Base-by-base conservation (phyloP, 2,113 vertebrate species). In the Todiramphus chloris region DNA sequence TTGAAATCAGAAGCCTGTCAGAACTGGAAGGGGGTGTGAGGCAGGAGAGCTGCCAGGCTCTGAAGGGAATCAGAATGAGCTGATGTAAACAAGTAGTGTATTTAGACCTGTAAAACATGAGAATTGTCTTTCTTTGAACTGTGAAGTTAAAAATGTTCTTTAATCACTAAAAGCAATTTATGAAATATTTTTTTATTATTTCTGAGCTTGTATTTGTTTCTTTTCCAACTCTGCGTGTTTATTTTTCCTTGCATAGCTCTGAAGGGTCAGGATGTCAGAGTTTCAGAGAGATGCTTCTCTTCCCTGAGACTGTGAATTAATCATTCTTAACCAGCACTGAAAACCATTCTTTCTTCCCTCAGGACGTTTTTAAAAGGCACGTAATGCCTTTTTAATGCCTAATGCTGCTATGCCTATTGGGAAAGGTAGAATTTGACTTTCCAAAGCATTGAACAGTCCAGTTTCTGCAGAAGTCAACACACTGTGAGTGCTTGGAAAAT, bases 391-490 rank as follows among this genome's bases (percentile, higher is more conserved):
- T 43, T 43, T 43, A 43, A 43, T 43, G 43, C 43, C 43, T 43
- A 43, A 6, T 90, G 86, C 68, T 91, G 53, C 66, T 83, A 1
- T 87, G 87, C 76, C 76, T 87, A 8, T 72, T 55, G 76, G 74
- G 58, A 90, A 93, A 58, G n/a, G 59, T n/a, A 87, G 84, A 78
- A 66, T 95, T 87, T 94, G 74, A 62, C 81, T 96, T 97, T 73
- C 67, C 91, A 79, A 83, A 92, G 75, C 44, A 66, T 48, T 87
- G 48, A 80, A 10, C 81, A 84, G 87, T 59, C 62, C 33, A 48
- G 66, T 83, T 85, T 76, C 63, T 80, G 75, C 84, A 90, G 78
- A 79, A 87, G 64, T 79, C 94, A 83, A 3, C 66, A 41, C 3
- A 51, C 51, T 64, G 69, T 43, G 72, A 83, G 75, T 94, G 90